Evolutionary conservation across 2,888 invertebrate genomes (phyloP).

Genomic region (Eledona agricola): DNA sequence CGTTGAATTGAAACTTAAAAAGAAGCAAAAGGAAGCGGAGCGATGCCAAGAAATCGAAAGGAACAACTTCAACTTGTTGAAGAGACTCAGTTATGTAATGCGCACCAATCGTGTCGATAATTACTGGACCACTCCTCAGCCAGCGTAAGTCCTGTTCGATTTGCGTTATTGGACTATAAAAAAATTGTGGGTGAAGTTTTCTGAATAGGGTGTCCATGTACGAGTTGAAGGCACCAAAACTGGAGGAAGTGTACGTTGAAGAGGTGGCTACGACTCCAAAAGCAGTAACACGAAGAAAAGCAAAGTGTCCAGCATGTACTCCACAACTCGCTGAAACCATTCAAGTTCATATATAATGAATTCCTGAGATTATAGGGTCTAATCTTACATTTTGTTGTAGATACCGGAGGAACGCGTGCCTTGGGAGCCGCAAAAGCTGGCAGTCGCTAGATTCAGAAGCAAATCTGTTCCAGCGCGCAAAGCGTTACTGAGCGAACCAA

Average conservation of each 20-base stretch:
- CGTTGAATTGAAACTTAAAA: conserved; percentile 74
- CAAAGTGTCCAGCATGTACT: conserved; percentile 48
- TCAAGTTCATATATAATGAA: neutral
- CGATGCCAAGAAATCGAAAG: conserved; percentile 70
- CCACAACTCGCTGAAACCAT: conserved; percentile 32
- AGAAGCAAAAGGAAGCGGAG: conserved; percentile 74
- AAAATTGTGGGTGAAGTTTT: conserved; percentile 23
- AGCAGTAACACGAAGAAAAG: conserved; percentile 10
- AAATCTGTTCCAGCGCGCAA: conserved; percentile 50
- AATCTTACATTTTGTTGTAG: conserved; percentile 47
- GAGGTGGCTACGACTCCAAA: conserved; percentile 3
- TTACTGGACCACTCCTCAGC: conserved; percentile 71
- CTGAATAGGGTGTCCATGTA: conserved; percentile 39
- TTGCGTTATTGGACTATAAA: neutral
- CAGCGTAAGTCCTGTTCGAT: conserved; percentile 62
- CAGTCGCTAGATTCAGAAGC: conserved; percentile 47
- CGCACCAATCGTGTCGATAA: conserved; percentile 73
- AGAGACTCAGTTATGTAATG: conserved; percentile 74
- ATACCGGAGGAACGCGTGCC: conserved; percentile 61
- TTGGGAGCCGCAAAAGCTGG: conserved; percentile 58
- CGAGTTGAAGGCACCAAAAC: conserved; percentile 38
- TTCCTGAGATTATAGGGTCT: neutral
- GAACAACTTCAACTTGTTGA: conserved; percentile 75
- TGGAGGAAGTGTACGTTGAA: conserved; percentile 34
- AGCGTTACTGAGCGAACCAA: conserved; percentile 27